A percentile compares a stretch with the other conserved stretches of the same genome.
Conservation (phyloP, 2,113 vertebrate genomes). For the Coracopsis vasa region DNA sequence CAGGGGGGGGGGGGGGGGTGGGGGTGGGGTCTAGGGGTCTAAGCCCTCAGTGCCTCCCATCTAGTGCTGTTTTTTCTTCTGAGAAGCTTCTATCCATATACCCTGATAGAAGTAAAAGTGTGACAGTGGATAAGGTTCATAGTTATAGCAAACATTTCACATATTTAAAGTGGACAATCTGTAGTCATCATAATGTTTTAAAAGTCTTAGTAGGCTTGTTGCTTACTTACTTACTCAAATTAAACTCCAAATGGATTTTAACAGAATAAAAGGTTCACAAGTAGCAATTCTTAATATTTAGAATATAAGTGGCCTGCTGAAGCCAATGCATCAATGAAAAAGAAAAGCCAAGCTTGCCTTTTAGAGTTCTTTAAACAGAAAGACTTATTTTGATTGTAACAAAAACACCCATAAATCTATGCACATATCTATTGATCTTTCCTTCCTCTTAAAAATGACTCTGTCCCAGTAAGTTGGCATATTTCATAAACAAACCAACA, state of each 20-base stretch:
- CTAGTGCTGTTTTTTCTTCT: not conserved
- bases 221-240: conserved; percentile 11
- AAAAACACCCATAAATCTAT: conserved; percentile 84
- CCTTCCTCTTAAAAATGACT: conserved; percentile 83
- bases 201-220: not conserved
- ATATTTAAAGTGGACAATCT: not conserved
- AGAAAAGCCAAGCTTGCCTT: conserved; percentile 59
- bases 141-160: not conserved
- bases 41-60: not conserved
- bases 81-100: not conserved
- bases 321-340: conserved; percentile 35
- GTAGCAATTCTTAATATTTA: conserved; percentile 47
- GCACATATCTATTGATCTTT: conserved; percentile 83
- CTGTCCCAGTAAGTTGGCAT: conserved; percentile 81
- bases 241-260: conserved; percentile 40
- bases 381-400: conserved; percentile 80
- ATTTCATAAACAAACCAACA: conserved; percentile 88
- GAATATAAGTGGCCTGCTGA: conserved; percentile 15
- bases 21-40: not conserved
- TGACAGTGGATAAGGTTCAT: not conserved
- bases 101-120: not conserved
- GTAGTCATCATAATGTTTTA: not conserved
- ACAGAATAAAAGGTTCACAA: conserved; percentile 35
- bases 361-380: conserved; percentile 70
- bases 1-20: no score